These are phyloP conservation scores for Smutsia temminckii DNA, from an alignment of 2,797 vertebrate species.

Conservation along the genomic window DNA sequence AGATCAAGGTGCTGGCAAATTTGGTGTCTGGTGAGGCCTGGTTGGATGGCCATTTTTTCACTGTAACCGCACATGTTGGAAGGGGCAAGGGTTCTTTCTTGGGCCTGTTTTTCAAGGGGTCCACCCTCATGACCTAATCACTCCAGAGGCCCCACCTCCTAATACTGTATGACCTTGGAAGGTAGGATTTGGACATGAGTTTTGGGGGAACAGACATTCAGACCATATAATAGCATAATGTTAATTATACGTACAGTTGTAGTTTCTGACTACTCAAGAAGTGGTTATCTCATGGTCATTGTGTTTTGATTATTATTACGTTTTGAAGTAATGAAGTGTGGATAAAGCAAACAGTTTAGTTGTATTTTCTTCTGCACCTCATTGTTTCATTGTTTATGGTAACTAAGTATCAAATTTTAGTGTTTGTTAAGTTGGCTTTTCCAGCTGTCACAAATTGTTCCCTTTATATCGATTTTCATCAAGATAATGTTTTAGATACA, in stretches of 20 bases:
- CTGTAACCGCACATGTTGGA: neutral
- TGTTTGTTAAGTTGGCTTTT: slow-evolving; percentile 18
- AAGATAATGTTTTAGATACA: neutral
- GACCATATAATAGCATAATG: neutral
- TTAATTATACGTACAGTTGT: neutral
- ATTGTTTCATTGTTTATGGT: neutral
- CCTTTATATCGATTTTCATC: neutral
- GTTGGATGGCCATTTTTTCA: neutral
- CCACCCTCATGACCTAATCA: neutral
- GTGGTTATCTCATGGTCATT: neutral
- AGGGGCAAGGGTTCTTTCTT: neutral
- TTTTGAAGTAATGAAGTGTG: neutral
- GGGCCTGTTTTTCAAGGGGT: neutral
- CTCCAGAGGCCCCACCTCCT: neutral
- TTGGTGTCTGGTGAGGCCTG: neutral
- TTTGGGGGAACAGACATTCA: neutral
- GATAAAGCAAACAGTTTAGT: neutral
- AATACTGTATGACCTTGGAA: neutral
- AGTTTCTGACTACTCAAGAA: neutral
- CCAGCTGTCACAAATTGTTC: neutral
- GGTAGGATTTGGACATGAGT: neutral
- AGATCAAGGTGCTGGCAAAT: neutral
- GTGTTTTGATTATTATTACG: neutral
- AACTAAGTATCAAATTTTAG: neutral
- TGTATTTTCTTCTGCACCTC: neutral